Conservation (phyloP, 2,113 vertebrate genomes). For the Casuarius casuarius region DNA sequence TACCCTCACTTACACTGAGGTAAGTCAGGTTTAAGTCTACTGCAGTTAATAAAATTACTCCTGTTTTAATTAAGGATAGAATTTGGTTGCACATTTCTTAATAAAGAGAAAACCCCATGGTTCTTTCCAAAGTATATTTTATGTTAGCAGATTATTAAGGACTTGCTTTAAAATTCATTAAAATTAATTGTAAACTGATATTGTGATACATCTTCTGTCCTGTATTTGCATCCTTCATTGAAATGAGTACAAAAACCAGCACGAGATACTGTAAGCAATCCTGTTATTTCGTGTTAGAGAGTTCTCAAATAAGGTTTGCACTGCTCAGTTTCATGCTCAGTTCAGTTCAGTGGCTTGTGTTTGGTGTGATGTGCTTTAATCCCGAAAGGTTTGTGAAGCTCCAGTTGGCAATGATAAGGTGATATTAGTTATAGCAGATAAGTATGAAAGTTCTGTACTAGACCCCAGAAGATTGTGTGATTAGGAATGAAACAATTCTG, state of each 20-base stretch:
- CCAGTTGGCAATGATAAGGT: not conserved
- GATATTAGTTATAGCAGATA: not conserved
- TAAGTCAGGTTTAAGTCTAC: slow-evolving; percentile 52
- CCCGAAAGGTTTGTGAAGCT: not conserved
- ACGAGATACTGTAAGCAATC: not conserved
- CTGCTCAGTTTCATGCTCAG: not conserved
- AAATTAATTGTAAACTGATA: slow-evolving; percentile 28
- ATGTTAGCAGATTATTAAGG: slow-evolving; percentile 29
- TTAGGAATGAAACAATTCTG: not conserved
- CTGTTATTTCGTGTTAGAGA: slow-evolving; percentile 28
- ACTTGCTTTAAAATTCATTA: slow-evolving; percentile 1
- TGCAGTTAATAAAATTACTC: slow-evolving; percentile 67
- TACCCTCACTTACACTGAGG: slow-evolving; percentile 51
- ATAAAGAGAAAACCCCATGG: slow-evolving; percentile 61
- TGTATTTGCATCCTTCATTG: not conserved
- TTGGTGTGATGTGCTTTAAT: slow-evolving; percentile 32
- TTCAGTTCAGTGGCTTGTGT: slow-evolving; percentile 1
- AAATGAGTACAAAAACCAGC: not conserved
- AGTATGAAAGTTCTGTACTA: not conserved
- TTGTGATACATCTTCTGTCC: slow-evolving; percentile 10
- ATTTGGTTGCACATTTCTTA: slow-evolving; percentile 62
- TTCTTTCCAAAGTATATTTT: slow-evolving; percentile 64
- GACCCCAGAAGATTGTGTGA: not conserved
- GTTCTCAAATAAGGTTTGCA: slow-evolving; percentile 26
- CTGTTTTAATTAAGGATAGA: slow-evolving; percentile 68